Evolutionary conservation across 2,113 vertebrate species (phyloP), one percentile per base, ranked within the genome.

Genomic region (Syrmaticus mikado): DNA sequence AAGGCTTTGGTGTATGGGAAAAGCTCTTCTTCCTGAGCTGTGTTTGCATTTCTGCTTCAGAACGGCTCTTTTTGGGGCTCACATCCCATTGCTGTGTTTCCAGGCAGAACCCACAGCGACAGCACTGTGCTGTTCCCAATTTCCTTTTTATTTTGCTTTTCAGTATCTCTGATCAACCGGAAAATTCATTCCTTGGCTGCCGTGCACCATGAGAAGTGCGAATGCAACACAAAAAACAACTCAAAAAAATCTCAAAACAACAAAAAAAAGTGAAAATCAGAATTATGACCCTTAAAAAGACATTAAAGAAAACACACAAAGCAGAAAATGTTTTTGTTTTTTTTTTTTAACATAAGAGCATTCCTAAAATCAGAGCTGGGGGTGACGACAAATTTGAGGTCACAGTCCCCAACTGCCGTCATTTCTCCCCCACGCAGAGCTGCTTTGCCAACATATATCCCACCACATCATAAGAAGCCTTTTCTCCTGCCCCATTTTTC

Each of bases 191-290:
- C 34, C 82, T 79, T 10, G 30, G 46, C 67, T 38, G 65, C 55
- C 77, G 65, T 8, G 0, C 1, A 6, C 55, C 16, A 0, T 0
- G 30, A 46, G 38, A 79, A 70, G 24, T 5, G 10, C 5, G 25
- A 73, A 82, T 1, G 11, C 16, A 75, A 12, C 13, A 16, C 28
- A 32, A 16, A 43, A 34, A 70, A 13, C 48, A 24, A 50, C 21
- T 6, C 46, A 19, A 46, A 2, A 5, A 36, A 38, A 11, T 21
- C 21, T 11, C 22, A 12, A 8, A 27, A 22, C 46, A 27, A 4
- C 0, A 2, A 4, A 43, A 43, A 32, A 17, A 32, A 36, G 36
- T 8, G 36, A 19, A 52, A n/a, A 34, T 20, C 9, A 66, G 45
- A 45, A 62, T 77, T 28, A 10, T 1, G 22, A 5, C 13, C 22